phyloP scores from a whole-genome alignment of 2,113 vertebrate species.

The Rynchops niger region DNA sequence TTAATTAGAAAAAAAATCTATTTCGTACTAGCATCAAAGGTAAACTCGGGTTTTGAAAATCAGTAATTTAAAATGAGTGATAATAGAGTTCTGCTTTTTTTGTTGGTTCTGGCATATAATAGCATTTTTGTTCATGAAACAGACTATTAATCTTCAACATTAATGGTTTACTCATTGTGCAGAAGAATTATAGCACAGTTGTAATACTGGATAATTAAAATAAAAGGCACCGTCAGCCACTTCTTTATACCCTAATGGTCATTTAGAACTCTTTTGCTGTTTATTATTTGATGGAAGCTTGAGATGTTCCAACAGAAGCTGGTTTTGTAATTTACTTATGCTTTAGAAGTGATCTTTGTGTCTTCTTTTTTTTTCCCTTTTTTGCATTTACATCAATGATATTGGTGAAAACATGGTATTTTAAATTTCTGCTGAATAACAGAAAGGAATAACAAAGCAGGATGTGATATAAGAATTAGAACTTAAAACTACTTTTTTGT shows the following conservation, averaged over 20 bases:
- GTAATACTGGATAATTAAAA: neutral
- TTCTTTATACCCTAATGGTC: neutral
- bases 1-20: neutral
- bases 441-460: neutral
- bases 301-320: neutral
- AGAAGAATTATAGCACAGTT: conserved; percentile 9
- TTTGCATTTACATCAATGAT: neutral
- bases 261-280: neutral
- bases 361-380: neutral
- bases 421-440: neutral
- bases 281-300: neutral
- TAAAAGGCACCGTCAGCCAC: neutral
- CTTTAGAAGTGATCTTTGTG: neutral
- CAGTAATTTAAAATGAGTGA: neutral
- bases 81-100: neutral
- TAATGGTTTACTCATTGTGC: conserved; percentile 16
- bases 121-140: conserved; percentile 7
- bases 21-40: neutral
- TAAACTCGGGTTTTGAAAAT: neutral
- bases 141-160: conserved; percentile 3
- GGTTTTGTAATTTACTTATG: neutral
- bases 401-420: neutral
- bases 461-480: accelerated
- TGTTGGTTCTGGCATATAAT: neutral
- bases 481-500: neutral